Evolutionary conservation across 2,888 invertebrate genomes (phyloP), one percentile per base, ranked within the genome.

Genomic region (Philopedon plagiatum): DNA sequence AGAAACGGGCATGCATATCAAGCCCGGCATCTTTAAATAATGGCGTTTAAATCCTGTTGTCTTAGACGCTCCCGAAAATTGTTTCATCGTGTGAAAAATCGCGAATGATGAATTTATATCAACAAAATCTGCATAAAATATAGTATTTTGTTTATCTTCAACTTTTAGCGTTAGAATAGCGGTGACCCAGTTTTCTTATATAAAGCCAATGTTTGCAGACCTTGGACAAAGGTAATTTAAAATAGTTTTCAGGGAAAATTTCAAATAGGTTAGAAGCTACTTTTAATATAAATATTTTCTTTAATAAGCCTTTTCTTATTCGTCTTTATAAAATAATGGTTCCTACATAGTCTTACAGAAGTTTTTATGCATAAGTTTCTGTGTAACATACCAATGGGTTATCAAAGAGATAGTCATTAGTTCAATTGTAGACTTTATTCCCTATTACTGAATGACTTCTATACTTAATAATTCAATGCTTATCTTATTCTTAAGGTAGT

Each of bases 1-100:
- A 79, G 23, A n/a, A 57, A 15, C 41, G 19, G 26, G 61, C 41
- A 67, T 60, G 78, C 63, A 72, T 65, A 76, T 79, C 78, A 77
- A 76, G 78, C 74, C 56, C 70, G 75, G 78, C 79, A 78, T 80
- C 77, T 73, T 75, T 79, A 79, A 81, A 81, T 81, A 79, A 81
- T 81, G 81, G 79, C 79, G 77, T 80, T 80, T 80, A 79, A 78
- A 79, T 80, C 78, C 79, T 78, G 77, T 78, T 80, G 79, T 79
- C 77, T 79, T 75, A 77, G 62, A 67, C 44, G 44, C 32, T 44
- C 57, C 66, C 72, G 67, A 67, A 72, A 72, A 72, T 72, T 72
- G 72, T 72, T 72, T 72, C 66, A 63, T 67, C 63, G 57, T 57
- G 58, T 68, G 72, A 72, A 72, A 72, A 68, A 72, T 72, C 63